phyloP scores from a whole-genome alignment of 1,140 invertebrate genomes.

The Condylostylus longicornis region DNA sequence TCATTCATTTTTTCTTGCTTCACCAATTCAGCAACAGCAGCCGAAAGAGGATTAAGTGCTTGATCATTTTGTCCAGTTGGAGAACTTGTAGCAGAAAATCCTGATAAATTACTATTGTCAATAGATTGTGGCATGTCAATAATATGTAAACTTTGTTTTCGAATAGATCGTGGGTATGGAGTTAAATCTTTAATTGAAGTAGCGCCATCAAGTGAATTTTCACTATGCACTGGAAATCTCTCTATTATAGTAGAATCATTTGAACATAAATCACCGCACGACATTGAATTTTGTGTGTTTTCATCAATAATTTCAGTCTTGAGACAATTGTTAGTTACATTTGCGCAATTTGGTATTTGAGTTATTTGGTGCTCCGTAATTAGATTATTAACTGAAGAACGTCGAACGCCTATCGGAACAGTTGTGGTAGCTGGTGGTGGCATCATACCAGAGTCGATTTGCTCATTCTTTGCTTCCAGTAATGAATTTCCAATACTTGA shows the following conservation, averaged over 20 bases:
- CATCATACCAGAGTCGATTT: conserved; percentile 41
- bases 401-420: conserved; percentile 36
- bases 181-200: conserved; percentile 19
- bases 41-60: no score
- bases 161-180: conserved; percentile 18
- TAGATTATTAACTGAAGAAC: conserved; percentile 35
- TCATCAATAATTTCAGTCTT: conserved; percentile 59
- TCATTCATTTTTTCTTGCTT: no score
- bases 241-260: conserved; percentile 2
- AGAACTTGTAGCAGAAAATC: conserved; percentile 19
- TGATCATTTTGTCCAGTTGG: no score
- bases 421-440: conserved; percentile 40
- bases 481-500: no score
- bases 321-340: conserved; percentile 35
- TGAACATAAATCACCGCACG: conserved; percentile 15
- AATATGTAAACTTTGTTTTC: conserved; percentile 25
- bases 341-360: conserved; percentile 14
- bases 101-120: conserved; percentile 18
- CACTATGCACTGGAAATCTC: neutral
- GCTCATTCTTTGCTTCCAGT: conserved; percentile 36
- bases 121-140: conserved; percentile 16
- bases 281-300: conserved; percentile 43
- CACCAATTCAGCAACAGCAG: no score
- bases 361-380: conserved; percentile 26
- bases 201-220: conserved; percentile 16